Percentiles rank a stretch among this genome's conserved stretches.
Conservation (phyloP, 2,113 vertebrate species). For the Syngnathoides biaculeatus region DNA sequence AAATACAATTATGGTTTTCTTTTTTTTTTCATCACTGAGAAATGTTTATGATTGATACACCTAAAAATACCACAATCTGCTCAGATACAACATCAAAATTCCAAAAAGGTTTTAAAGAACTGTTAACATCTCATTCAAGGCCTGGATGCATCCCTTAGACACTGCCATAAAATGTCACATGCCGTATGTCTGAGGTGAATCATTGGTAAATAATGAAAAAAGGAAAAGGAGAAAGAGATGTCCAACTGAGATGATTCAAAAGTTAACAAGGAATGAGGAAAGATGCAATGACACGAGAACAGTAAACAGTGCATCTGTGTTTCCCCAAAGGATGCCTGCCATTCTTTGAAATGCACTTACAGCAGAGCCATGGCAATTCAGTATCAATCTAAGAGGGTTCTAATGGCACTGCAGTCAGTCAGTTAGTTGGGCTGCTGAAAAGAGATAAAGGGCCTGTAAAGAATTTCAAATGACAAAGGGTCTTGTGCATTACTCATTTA, state of each 20-base stretch:
- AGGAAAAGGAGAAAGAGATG: constrained; percentile 53
- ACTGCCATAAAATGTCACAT: constrained; percentile 62
- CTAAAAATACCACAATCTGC: constrained; percentile 58
- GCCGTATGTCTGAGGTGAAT: constrained; percentile 60
- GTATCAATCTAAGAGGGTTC: constrained; percentile 61
- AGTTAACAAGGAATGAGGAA: constrained; percentile 67
- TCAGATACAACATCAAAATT: constrained; percentile 27
- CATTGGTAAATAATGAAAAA: constrained; percentile 69
- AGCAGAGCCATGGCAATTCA: constrained; percentile 55
- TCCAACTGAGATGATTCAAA: constrained; percentile 56
- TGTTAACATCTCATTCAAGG: constrained; percentile 51
- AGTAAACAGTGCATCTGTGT: constrained; percentile 71
- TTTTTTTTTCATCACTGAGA: neutral
- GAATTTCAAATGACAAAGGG: constrained; percentile 44
- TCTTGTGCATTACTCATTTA: constrained; percentile 42
- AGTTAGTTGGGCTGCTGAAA: constrained; percentile 21
- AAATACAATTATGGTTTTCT: neutral
- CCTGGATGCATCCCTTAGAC: constrained; percentile 51
- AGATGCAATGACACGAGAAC: constrained; percentile 65
- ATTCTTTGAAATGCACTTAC: constrained; percentile 69
- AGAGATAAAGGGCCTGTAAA: constrained; percentile 19
- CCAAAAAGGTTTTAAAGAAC: constrained; percentile 56
- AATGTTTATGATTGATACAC: neutral
- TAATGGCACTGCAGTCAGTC: constrained; percentile 45
- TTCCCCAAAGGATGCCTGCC: constrained; percentile 64